Base-by-base conservation (phyloP, 2,113 vertebrate genomes). In the Gallinago paraguaiae region DNA sequence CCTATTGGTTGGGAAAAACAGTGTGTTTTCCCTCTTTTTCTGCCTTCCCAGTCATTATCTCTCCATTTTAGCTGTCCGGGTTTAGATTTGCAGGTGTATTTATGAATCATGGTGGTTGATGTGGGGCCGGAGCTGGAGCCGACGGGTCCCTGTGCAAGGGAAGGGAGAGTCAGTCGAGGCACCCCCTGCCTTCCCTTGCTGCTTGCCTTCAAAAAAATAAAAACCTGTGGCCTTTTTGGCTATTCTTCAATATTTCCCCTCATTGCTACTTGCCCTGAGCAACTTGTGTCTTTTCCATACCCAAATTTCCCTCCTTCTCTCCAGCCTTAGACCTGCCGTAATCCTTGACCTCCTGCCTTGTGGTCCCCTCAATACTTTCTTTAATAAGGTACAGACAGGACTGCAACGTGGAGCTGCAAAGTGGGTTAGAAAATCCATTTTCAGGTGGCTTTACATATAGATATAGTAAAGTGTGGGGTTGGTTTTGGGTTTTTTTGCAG, bases 91-190 rank as follows among this genome's bases (percentile, higher is more conserved):
- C 11, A 7, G n/a, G 2, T 28, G 50, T 39, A 0, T 69, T 80
- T 19, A 0, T 25, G 43, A 22, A 5, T 11, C 85, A 1, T 13
- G 3, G 2, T 4, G 54, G 4, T 0, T 4, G 33, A 41, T 23
- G 25, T 11, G 25, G 61, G 57, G 20, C 59, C 13, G 12, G 41
- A 10, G 25, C 46, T 41, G 54, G 23, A 51, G 50, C 50, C 13
- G 7, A 30, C 27, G 27, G 24, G 35, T 31, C 19, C 33, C 77
- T 5, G 7, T 5, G 67, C 39, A 7, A 37, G 61, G 50, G 7
- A 31, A 14, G 63, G n/a, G 46, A 28, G 25, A 61, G 53, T 19
- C 3, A n/a, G 33, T 7, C 3, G 35, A 48, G 39, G 45, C 13
- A 13, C 20, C 11, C 2, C 14, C 27, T 45, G 13, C 24, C 4